Base-by-base conservation (phyloP, 2,888 invertebrate species). In the Catocala sponsa region DNA sequence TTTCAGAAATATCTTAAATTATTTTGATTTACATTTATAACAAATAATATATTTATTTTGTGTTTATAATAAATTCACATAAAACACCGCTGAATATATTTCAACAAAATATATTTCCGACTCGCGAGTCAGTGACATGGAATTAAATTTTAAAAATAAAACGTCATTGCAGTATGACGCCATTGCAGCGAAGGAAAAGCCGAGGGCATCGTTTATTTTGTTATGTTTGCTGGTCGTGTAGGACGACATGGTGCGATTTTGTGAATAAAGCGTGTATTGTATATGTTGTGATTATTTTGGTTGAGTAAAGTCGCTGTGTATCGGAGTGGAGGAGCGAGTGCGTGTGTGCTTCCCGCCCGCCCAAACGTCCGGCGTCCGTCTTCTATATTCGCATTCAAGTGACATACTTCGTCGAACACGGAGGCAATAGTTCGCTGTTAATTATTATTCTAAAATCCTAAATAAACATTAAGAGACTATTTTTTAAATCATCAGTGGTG, bases 71-170 rank as follows among this genome's bases (percentile, higher is more conserved):
- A 56, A 62, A 38, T 15, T 42, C 12, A n/a, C 9, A 43, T 42
- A 46, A 53, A 55, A 38, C 5, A 25, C 35, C 43, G 42, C 49
- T 43, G 49, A 62, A 55, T 68, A 64, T n/a, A n/a, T n/a, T 54
- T 65, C 70, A 73, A 72, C 70, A 77, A 78, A 80, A 72, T 73
- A 68, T 78, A 66, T 81, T 81, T 82, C 68, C 72, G 76, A 83
- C 79, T 78, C 76, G 78, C 78, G 80, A 89, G 91, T 92, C 92
- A 91, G 82, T 92, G 91, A 91, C 91, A 86, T 86, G 84, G 78
- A 84, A 84, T 75, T 83, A 76, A 86, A 87, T 83, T 46, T 86
- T 87, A 90, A 88, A 88, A 89, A 86, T 86, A 83, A 87, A 85
- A 82, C 85, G 86, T 87, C 85, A 87, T 82, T 84, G 76, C 82